Conservation (phyloP, 2,113 vertebrate genomes). For the Dendrocopos noguchii region DNA sequence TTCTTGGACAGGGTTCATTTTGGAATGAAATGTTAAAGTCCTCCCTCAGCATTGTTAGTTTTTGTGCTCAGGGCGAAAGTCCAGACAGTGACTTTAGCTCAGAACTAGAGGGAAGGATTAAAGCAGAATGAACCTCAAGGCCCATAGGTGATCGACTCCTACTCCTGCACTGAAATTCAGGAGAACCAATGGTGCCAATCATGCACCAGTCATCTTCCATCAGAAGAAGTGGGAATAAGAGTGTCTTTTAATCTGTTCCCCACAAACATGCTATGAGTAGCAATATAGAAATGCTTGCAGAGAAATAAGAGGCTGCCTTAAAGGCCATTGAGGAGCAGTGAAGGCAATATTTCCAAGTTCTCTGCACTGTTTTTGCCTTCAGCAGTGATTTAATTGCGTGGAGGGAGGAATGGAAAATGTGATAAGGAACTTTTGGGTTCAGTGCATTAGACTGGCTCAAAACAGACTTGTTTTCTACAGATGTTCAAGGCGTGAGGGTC, state of each 20-base stretch:
- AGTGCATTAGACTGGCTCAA: not conserved
- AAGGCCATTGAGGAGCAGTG: not conserved
- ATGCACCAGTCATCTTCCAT: not conserved
- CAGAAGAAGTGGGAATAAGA: not conserved
- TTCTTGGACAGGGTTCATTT: not conserved
- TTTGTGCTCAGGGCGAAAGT: constrained; percentile 19
- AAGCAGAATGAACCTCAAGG: not conserved
- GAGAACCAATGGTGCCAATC: not conserved
- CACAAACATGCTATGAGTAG: not conserved
- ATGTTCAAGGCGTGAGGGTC: not conserved
- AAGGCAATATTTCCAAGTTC: constrained; percentile 9
- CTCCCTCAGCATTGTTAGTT: not conserved
- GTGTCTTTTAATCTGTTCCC: not conserved
- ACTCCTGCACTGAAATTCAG: not conserved
- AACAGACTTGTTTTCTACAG: not conserved
- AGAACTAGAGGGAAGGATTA: not conserved
- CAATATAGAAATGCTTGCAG: not conserved
- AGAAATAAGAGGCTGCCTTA: not conserved
- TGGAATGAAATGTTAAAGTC: not conserved
- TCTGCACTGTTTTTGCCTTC: not conserved
- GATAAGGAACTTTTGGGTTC: not conserved
- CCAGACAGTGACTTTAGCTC: not conserved
- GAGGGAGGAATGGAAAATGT: not conserved
- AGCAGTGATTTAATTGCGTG: constrained; percentile 12
- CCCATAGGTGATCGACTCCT: not conserved